Percentiles rank a stretch among this genome's conserved stretches.
These are phyloP conservation scores for Cetoscarus ocellatus DNA, from an alignment of 2,797 vertebrate species.

Conservation along the genomic window DNA sequence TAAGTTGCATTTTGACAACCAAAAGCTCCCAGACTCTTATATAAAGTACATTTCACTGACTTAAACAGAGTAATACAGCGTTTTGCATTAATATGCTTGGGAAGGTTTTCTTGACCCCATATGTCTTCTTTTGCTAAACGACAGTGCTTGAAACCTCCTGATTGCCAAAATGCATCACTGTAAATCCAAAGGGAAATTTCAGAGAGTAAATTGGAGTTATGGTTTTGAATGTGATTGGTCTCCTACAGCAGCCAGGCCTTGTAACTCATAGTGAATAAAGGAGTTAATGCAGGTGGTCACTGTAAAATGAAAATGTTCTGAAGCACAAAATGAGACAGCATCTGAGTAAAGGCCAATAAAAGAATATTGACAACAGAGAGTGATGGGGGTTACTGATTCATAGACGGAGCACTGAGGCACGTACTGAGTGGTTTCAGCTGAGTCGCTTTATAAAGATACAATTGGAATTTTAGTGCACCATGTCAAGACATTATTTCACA, in stretches of 20 bases:
- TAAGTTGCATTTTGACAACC: conserved; percentile 43
- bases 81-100: conserved; percentile 52
- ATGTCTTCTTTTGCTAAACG: conserved; percentile 28
- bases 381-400: conserved; percentile 30
- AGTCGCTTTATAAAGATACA: conserved; percentile 7
- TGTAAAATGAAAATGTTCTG: conserved; percentile 44
- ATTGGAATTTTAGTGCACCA: background rate
- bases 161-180: conserved; percentile 45
- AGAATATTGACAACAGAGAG: conserved; percentile 17
- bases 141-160: conserved; percentile 31
- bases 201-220: conserved; percentile 50
- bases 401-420: conserved; percentile 4
- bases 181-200: conserved; percentile 41
- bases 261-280: conserved; percentile 36
- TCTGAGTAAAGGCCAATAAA: conserved; percentile 32
- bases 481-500: background rate
- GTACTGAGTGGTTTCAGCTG: conserved; percentile 8
- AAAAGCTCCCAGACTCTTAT: conserved; percentile 50
- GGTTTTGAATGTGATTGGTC: conserved; percentile 46
- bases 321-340: conserved; percentile 46
- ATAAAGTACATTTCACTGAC: conserved; percentile 32
- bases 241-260: conserved; percentile 47
- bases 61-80: conserved; percentile 55
- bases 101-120: conserved; percentile 42
- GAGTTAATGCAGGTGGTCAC: conserved; percentile 47